phyloP scores from a whole-genome alignment of 2,797 vertebrate species.

The Notamacropus eugenii region DNA sequence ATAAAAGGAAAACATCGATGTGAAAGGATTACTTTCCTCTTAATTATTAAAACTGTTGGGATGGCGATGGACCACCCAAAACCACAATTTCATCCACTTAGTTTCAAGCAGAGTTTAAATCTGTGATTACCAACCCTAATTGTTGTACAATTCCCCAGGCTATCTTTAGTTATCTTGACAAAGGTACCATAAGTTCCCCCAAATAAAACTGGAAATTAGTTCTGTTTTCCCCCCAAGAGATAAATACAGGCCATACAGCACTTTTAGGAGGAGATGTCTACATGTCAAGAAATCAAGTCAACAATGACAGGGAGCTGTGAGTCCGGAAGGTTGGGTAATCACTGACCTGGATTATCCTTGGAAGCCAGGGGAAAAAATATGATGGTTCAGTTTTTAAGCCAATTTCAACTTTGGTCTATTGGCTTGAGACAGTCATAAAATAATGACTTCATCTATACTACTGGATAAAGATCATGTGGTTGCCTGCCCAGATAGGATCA shows the following conservation, averaged over 20 bases:
- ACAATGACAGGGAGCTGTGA: constrained; percentile 65
- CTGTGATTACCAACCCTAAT: constrained; percentile 78
- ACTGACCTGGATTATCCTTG: constrained; percentile 82
- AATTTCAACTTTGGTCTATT: constrained; percentile 62
- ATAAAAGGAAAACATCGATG: constrained; percentile 23
- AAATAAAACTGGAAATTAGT: constrained; percentile 54
- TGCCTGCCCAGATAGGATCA: background rate
- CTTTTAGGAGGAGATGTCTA: constrained; percentile 50
- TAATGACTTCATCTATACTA: background rate
- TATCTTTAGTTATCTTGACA: constrained; percentile 52
- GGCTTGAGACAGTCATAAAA: constrained; percentile 25
- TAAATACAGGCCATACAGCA: constrained; percentile 20
- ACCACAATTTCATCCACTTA: constrained; percentile 39
- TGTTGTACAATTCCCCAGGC: constrained; percentile 62
- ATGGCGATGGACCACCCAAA: constrained; percentile 36
- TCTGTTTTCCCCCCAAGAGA: constrained; percentile 5
- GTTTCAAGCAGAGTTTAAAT: constrained; percentile 55
- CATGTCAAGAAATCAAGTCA: constrained; percentile 58
- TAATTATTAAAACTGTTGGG: constrained; percentile 20
- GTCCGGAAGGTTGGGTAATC: constrained; percentile 75
- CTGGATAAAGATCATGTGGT: background rate
- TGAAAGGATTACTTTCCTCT: background rate
- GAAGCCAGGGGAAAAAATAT: constrained; percentile 80
- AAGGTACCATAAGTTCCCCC: constrained; percentile 49
- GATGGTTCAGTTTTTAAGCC: constrained; percentile 78